Evolutionary conservation across 2,113 vertebrate genomes (phyloP).

Genomic region (Spea bombifrons): DNA sequence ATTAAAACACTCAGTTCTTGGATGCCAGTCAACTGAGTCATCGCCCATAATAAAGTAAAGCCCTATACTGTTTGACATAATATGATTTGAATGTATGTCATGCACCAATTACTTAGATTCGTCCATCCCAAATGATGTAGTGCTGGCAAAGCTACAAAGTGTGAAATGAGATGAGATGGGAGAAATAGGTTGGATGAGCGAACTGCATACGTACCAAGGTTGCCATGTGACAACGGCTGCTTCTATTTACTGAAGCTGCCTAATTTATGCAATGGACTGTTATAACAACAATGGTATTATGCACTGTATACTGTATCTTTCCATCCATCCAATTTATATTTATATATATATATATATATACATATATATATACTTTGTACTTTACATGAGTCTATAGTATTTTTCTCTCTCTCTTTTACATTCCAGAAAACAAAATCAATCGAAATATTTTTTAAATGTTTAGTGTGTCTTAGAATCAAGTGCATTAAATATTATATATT

Average conservation of each 20-base stretch:
- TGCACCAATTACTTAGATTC: constrained; percentile 18
- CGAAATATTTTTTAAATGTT: too few relatives aligned
- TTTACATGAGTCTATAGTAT: too few relatives aligned
- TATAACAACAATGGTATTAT: too few relatives aligned
- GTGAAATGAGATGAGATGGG: background rate
- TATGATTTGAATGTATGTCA: constrained; percentile 14
- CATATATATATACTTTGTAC: too few relatives aligned
- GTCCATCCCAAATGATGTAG: background rate
- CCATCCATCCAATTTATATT: too few relatives aligned
- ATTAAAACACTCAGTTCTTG: constrained; percentile 6
- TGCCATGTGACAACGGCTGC: background rate
- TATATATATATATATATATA: too few relatives aligned
- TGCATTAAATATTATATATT: too few relatives aligned
- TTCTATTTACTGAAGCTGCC: background rate
- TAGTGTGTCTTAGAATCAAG: too few relatives aligned
- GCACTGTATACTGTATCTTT: too few relatives aligned
- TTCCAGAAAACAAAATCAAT: too few relatives aligned
- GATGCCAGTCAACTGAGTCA: background rate
- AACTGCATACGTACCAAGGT: background rate
- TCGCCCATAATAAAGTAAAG: constrained; percentile 21
- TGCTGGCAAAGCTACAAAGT: constrained; percentile 4
- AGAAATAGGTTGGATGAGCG: background rate
- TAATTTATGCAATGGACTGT: background rate
- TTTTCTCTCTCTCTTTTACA: too few relatives aligned
- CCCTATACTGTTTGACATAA: constrained; percentile 13